Evolutionary conservation across 2,113 vertebrate genomes (phyloP).

Genomic region (Rhinopomastus cyanomelas): DNA sequence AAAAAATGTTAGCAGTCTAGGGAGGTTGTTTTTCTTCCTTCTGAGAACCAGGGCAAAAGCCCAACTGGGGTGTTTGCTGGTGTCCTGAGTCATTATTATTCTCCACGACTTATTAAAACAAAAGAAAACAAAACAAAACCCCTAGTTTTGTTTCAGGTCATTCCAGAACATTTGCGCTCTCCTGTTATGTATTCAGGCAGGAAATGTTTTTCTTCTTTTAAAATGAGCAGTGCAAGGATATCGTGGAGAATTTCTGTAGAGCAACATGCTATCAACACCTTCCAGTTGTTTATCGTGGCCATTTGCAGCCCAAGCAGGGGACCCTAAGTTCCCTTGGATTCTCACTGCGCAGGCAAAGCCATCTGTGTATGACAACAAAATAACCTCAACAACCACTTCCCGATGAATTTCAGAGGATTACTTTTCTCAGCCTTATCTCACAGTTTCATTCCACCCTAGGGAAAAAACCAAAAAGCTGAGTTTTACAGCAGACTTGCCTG

Average conservation of each 20-base stretch:
- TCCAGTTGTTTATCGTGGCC: slow-evolving; percentile 71
- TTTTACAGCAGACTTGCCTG: background rate
- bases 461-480: background rate
- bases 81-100: slow-evolving; percentile 54
- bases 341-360: background rate
- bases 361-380: slow-evolving; percentile 30
- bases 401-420: slow-evolving; percentile 11
- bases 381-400: background rate
- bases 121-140: slow-evolving; percentile 27
- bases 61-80: slow-evolving; percentile 12
- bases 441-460: slow-evolving; percentile 27
- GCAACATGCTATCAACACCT: slow-evolving; percentile 62
- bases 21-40: slow-evolving; percentile 23
- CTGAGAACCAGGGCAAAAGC: slow-evolving; percentile 35
- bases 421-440: slow-evolving; percentile 58
- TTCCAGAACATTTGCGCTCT: slow-evolving; percentile 61
- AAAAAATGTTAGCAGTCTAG: background rate
- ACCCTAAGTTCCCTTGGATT: slow-evolving; percentile 57
- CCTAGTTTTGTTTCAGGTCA: slow-evolving; percentile 61
- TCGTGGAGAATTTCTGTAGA: slow-evolving; percentile 32
- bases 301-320: slow-evolving; percentile 33
- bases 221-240: slow-evolving; percentile 65
- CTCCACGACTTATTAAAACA: slow-evolving; percentile 20
- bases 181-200: slow-evolving; percentile 71
- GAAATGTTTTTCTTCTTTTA: slow-evolving; percentile 76